phyloP scores from a whole-genome alignment of 2,888 invertebrate genomes.

The Lithodes maja region DNA sequence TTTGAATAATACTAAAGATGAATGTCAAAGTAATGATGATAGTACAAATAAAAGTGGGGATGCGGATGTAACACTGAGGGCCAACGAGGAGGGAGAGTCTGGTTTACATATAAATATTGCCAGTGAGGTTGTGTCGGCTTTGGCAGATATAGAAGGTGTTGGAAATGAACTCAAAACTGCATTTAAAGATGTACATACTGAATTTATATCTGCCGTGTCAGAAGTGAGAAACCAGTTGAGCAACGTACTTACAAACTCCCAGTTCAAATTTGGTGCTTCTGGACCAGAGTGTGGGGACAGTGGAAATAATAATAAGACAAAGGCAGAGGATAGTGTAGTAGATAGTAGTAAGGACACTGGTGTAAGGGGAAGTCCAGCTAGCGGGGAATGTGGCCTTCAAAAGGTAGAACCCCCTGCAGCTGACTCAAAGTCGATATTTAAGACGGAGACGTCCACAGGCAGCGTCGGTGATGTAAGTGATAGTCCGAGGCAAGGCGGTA shows the following conservation, averaged over 20 bases:
- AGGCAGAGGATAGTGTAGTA: conserved; percentile 30
- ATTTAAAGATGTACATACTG: conserved; percentile 54
- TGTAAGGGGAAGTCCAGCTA: conserved; percentile 19
- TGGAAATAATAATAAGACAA: background rate
- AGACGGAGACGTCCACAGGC: background rate
- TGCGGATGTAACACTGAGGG: background rate
- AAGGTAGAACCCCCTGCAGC: conserved; percentile 18
- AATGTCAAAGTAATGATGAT: background rate
- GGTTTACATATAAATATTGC: conserved; percentile 30
- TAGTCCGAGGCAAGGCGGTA: background rate
- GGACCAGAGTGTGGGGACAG: conserved; percentile 10
- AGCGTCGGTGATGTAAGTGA: conserved; percentile 2
- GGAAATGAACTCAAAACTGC: conserved; percentile 43
- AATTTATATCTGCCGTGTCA: conserved; percentile 47
- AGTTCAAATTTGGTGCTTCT: conserved; percentile 27
- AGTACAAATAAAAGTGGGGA: background rate
- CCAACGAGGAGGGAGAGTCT: background rate
- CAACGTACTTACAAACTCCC: conserved; percentile 40
- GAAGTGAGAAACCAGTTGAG: conserved; percentile 46
- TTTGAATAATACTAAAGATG: background rate
- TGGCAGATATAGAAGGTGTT: conserved; percentile 38
- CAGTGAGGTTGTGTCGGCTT: conserved; percentile 35
- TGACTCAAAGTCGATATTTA: conserved; percentile 10
- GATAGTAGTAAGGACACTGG: conserved; percentile 24
- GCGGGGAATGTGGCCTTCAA: conserved; percentile 11